Percentiles rank a stretch among this genome's conserved stretches.
Conservation (phyloP, 1,140 invertebrate genomes). For the Meteorus sp. region DNA sequence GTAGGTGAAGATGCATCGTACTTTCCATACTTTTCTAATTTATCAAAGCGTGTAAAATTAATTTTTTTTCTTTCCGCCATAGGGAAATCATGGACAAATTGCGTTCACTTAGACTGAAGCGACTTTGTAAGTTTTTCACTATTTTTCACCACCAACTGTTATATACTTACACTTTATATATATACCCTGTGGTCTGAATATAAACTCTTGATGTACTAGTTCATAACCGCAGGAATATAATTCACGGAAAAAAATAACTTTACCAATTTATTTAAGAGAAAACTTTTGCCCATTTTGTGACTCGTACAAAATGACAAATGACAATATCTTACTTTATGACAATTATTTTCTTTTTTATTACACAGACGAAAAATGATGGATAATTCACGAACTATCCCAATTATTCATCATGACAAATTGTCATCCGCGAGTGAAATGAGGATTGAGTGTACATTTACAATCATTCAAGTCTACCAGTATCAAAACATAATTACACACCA, state of each 20-base stretch:
- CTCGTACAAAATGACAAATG: constrained; percentile 9
- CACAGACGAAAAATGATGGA: neutral
- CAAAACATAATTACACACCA: neutral
- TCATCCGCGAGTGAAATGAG: too few species aligned
- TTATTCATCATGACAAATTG: too few species aligned
- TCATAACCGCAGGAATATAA: constrained; percentile 7
- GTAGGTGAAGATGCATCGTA: neutral
- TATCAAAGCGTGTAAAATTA: neutral
- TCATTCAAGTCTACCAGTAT: too few species aligned
- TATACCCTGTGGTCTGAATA: neutral
- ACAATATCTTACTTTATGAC: too few species aligned
- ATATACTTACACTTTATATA: too few species aligned
- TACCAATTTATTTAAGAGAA: constrained; percentile 13
- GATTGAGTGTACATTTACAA: too few species aligned
- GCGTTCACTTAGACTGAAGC: neutral
- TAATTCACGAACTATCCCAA: too few species aligned
- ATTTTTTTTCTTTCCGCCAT: neutral
- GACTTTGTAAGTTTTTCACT: too few species aligned
- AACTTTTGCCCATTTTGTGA: neutral
- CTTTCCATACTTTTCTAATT: neutral
- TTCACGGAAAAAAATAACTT: constrained; percentile 15
- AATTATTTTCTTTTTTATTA: neutral
- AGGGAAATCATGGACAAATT: neutral
- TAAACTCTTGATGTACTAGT: constrained; percentile 12
- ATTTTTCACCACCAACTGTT: too few species aligned